A percentile compares a stretch with the other conserved stretches of the same genome.
phyloP scores from a whole-genome alignment of 1,140 invertebrate genomes.

The Drosophila orosa region DNA sequence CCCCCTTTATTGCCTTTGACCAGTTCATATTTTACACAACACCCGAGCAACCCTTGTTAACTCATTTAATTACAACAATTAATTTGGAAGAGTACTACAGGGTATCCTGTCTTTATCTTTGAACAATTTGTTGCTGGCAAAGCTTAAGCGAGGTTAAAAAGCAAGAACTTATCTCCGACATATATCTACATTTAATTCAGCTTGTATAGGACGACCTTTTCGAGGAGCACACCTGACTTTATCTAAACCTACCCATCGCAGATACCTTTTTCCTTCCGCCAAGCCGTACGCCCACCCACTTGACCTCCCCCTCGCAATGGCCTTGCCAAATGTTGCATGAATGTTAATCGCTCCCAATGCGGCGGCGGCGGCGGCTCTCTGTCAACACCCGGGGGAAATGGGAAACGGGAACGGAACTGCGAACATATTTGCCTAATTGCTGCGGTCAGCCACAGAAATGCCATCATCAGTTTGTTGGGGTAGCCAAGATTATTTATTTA shows the following conservation, averaged over 20 bases:
- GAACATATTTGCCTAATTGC: conserved; percentile 57
- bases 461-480: conserved; percentile 15
- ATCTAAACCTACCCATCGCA: conserved; percentile 9
- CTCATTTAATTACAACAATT: conserved; percentile 15
- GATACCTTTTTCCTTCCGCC: conserved; percentile 3
- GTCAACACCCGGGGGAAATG: conserved; percentile 16
- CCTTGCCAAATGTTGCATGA: conserved; percentile 48
- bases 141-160: not conserved
- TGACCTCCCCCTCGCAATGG: conserved; percentile 7
- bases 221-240: conserved; percentile 8
- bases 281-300: conserved; percentile 1
- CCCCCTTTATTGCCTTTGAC: too few relatives aligned
- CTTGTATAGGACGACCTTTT: conserved; percentile 4
- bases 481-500: conserved; percentile 67
- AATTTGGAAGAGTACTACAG: not conserved
- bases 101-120: not conserved
- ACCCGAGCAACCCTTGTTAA: not conserved
- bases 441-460: conserved; percentile 61
- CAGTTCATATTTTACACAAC: not conserved
- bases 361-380: too few relatives aligned
- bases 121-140: conserved; percentile 4
- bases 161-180: not conserved
- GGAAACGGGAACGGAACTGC: not conserved
- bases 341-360: conserved; percentile 35
- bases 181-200: conserved; percentile 17